Evolutionary conservation across 2,888 invertebrate genomes (phyloP).

Genomic region (Drosophila paramelanica): DNA sequence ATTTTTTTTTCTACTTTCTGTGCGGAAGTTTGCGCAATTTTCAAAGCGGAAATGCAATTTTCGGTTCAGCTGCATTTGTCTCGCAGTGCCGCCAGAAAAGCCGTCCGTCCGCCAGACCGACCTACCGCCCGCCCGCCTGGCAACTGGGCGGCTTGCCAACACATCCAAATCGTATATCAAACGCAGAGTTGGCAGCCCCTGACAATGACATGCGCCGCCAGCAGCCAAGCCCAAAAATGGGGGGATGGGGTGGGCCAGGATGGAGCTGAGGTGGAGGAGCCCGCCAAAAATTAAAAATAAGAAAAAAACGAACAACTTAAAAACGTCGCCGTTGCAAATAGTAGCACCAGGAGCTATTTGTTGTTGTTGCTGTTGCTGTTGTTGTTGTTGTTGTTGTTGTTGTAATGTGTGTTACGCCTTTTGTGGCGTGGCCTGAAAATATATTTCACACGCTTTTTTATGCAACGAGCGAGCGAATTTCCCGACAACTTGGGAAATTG

Average conservation of each 20-base stretch:
- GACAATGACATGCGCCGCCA: conserved; percentile 75
- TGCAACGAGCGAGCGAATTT: conserved; percentile 15
- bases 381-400: conserved; percentile 37
- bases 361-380: conserved; percentile 37
- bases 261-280: conserved; percentile 8
- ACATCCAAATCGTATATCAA: conserved; percentile 79
- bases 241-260: conserved; percentile 28
- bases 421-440: conserved; percentile 68
- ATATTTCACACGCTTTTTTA: conserved; percentile 68
- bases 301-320: conserved; percentile 29
- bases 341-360: conserved; percentile 47
- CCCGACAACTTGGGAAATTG: conserved; percentile 35
- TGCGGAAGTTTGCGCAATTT: conserved; percentile 77
- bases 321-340: conserved; percentile 52
- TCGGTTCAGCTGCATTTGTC: conserved; percentile 78
- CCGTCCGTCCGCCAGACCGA: not conserved
- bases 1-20: conserved; percentile 19
- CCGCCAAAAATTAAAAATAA: conserved; percentile 11
- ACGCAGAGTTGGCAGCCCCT: conserved; percentile 76
- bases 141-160: conserved; percentile 75
- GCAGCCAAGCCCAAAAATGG: conserved; percentile 57
- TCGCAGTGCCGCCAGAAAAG: conserved; percentile 51
- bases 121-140: conserved; percentile 22
- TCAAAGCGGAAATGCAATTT: conserved; percentile 78
- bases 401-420: conserved; percentile 66